Percentiles rank a stretch among this genome's conserved stretches.
Evolutionary conservation across 2,113 vertebrate genomes (phyloP).

Genomic region (Pelobates fuscus): DNA sequence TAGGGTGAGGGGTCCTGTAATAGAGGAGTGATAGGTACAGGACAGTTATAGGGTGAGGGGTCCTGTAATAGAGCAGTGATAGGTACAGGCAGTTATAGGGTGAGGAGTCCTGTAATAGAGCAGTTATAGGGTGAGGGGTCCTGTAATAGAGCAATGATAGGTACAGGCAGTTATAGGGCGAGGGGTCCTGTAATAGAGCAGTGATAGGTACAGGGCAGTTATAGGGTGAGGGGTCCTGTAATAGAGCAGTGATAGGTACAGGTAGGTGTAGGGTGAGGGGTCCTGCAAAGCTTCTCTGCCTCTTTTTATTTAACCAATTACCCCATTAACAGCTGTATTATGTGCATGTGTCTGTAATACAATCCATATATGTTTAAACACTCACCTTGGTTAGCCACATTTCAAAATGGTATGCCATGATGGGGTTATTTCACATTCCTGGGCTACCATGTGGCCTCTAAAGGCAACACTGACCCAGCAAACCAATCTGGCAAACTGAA

Average conservation of each 20-base stretch:
- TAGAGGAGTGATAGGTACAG: neutral
- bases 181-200: neutral
- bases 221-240: neutral
- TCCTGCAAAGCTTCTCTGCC: no score
- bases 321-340: no score
- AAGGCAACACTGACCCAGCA: no score
- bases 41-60: neutral
- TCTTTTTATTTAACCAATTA: no score
- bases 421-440: no score
- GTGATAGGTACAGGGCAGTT: neutral
- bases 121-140: neutral
- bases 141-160: neutral
- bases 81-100: constrained; percentile 1
- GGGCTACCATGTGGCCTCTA: no score
- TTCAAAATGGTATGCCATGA: no score
- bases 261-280: neutral
- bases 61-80: neutral
- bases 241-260: neutral
- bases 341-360: no score
- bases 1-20: no score
- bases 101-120: neutral
- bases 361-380: no score
- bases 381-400: no score
- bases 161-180: neutral
- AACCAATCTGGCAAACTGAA: no score